Evolutionary conservation across 2,113 vertebrate species (phyloP).

Genomic region (Phalacrocorax pelagicus): DNA sequence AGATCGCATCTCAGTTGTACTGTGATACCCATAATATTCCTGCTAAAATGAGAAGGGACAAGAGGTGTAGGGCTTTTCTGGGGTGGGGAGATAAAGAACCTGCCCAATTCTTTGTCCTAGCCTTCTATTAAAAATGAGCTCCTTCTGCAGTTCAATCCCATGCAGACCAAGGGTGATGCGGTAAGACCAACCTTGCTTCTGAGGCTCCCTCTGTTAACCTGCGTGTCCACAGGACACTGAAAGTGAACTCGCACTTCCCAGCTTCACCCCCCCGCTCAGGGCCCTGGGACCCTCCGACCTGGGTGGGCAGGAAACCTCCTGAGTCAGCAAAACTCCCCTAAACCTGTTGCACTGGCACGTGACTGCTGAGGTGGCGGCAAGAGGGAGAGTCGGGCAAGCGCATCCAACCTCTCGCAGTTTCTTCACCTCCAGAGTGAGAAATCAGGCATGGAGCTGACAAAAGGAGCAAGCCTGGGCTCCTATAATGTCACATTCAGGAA

Average conservation of each 20-base stretch:
- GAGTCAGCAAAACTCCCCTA: neutral
- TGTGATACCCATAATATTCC: neutral
- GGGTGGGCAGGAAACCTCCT: neutral
- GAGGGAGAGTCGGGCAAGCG: neutral
- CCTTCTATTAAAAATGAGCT: neutral
- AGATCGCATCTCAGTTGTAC: neutral
- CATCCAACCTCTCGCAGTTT: neutral
- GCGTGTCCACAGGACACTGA: no score
- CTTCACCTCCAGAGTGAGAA: neutral
- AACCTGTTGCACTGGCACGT: accelerated
- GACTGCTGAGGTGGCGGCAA: neutral
- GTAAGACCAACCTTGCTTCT: neutral
- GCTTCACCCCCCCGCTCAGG: neutral
- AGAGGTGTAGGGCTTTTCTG: neutral
- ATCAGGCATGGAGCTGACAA: neutral
- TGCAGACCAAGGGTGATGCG: neutral
- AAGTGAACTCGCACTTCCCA: neutral
- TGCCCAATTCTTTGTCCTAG: neutral
- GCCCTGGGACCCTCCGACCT: neutral
- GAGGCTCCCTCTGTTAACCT: accelerated
- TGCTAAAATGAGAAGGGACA: neutral
- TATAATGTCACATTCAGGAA: accelerated
- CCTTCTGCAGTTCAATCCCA: neutral
- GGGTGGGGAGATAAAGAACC: neutral
- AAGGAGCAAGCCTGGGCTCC: neutral